Evolutionary conservation across 2,888 invertebrate species (phyloP).

Genomic region (Argyra leucocephala): DNA sequence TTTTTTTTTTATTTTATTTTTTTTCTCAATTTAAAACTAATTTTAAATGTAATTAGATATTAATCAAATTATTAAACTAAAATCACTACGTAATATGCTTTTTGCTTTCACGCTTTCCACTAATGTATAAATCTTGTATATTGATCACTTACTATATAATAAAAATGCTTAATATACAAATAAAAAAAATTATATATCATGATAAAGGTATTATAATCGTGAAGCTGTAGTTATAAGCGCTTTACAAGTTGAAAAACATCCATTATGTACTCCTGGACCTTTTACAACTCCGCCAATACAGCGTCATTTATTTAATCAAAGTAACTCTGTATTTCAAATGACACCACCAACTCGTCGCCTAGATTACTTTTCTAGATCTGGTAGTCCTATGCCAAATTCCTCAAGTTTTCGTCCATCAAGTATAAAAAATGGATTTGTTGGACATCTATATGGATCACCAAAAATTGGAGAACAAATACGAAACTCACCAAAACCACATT

Average conservation of each 20-base stretch:
- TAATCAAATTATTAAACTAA: neutral
- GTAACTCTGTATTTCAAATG: constrained; percentile 54
- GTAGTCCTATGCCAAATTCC: constrained; percentile 50
- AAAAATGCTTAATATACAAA: constrained; percentile 9
- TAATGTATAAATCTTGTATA: constrained; percentile 14
- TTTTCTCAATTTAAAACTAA: constrained; percentile 9
- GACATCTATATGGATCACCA: constrained; percentile 48
- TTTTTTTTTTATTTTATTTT: constrained; percentile 24
- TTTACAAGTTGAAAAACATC: constrained; percentile 85
- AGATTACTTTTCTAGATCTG: constrained; percentile 33
- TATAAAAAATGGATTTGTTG: constrained; percentile 45
- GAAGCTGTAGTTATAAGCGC: constrained; percentile 89
- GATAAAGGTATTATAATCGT: constrained; percentile 80
- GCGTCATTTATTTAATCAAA: constrained; percentile 49
- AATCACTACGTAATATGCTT: constrained; percentile 15
- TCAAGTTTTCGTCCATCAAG: constrained; percentile 55
- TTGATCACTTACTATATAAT: constrained; percentile 19
- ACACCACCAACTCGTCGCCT: constrained; percentile 59
- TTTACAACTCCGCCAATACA: constrained; percentile 61
- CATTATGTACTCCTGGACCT: constrained; percentile 79
- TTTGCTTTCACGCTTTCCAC: constrained; percentile 23
- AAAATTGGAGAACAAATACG: constrained; percentile 49
- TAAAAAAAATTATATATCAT: too few species aligned
- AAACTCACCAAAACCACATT: constrained; percentile 57
- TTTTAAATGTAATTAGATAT: neutral